phyloP scores from a whole-genome alignment of 1,140 invertebrate species.

The Philotrypesis tridentata region DNA sequence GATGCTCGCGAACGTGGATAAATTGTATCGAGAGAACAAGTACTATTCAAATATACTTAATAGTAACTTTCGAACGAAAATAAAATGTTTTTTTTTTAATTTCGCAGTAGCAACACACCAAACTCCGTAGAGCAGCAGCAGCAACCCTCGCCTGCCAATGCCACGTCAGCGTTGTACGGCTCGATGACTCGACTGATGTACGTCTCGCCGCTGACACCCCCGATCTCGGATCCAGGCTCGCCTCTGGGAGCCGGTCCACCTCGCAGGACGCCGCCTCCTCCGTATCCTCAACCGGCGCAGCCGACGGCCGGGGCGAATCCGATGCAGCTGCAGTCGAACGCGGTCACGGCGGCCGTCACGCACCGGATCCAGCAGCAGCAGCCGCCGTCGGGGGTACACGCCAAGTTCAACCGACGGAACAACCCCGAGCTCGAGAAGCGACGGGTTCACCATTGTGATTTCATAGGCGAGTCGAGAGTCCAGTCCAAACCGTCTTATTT shows the following conservation, averaged over 20 bases:
- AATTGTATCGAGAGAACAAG: too few species aligned
- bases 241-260: slow-evolving; percentile 78
- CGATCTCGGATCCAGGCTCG: slow-evolving; percentile 87
- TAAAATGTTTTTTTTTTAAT: too few species aligned
- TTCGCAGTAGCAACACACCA: background rate
- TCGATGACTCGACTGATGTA: slow-evolving; percentile 79
- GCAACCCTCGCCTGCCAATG: slow-evolving; percentile 56
- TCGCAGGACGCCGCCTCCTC: slow-evolving; percentile 78
- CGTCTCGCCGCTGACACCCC: slow-evolving; percentile 86
- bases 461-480: slow-evolving; percentile 83
- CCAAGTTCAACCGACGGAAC: slow-evolving; percentile 92
- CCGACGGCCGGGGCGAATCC: slow-evolving; percentile 74
- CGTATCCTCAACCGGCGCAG: slow-evolving; percentile 75
- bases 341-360: slow-evolving; percentile 81
- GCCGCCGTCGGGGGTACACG: slow-evolving; percentile 76
- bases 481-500: too few species aligned
- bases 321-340: slow-evolving; percentile 87
- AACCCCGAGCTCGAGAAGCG: slow-evolving; percentile 97
- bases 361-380: slow-evolving; percentile 74
- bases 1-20: too few species aligned
- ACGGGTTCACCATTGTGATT: slow-evolving; percentile 95
- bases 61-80: too few species aligned
- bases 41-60: too few species aligned
- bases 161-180: slow-evolving; percentile 67
- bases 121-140: slow-evolving; percentile 18